phyloP scores from a whole-genome alignment of 92 coral and sea anemone species.

The Phymanthus crucifer region DNA sequence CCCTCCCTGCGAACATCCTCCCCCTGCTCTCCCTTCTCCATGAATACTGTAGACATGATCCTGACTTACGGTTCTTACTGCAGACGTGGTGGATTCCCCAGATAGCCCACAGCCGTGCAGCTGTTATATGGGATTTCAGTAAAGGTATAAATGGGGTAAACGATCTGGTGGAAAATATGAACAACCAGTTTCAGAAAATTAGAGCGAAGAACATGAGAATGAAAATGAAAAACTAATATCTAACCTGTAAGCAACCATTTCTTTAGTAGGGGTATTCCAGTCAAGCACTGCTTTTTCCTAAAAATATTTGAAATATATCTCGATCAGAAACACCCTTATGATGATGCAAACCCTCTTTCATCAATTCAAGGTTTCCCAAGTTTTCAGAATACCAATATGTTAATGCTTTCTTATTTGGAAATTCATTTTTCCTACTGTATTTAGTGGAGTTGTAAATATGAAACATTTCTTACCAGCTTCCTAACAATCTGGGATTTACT shows the following conservation, averaged over 20 bases:
- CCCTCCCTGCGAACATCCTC: no score
- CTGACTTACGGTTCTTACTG: constrained; percentile 54
- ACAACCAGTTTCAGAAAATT: not conserved
- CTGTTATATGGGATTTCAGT: constrained; percentile 50
- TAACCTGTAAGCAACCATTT: constrained; percentile 72
- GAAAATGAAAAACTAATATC: not conserved
- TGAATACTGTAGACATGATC: not conserved
- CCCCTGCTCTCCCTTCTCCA: no score
- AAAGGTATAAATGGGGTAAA: constrained; percentile 66
- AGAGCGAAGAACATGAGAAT: not conserved
- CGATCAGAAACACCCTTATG: not conserved
- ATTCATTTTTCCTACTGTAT: no score
- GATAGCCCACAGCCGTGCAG: constrained; percentile 78
- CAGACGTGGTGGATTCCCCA: constrained; percentile 74
- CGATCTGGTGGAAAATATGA: constrained; percentile 38
- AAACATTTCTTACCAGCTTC: constrained; percentile 41
- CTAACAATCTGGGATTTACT: constrained; percentile 41
- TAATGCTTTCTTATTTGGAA: no score
- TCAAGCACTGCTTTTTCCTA: constrained; percentile 51
- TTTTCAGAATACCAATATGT: no score
- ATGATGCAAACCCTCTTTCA: no score
- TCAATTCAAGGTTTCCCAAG: no score
- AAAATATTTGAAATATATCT: not conserved
- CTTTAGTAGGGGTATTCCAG: constrained; percentile 52
- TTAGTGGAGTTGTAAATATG: not conserved